Percentiles rank a stretch among this genome's conserved stretches.
These are phyloP conservation scores for Phytoseiulus persimilis DNA, from an alignment of 2,888 invertebrate genomes.

Conservation along the genomic window DNA sequence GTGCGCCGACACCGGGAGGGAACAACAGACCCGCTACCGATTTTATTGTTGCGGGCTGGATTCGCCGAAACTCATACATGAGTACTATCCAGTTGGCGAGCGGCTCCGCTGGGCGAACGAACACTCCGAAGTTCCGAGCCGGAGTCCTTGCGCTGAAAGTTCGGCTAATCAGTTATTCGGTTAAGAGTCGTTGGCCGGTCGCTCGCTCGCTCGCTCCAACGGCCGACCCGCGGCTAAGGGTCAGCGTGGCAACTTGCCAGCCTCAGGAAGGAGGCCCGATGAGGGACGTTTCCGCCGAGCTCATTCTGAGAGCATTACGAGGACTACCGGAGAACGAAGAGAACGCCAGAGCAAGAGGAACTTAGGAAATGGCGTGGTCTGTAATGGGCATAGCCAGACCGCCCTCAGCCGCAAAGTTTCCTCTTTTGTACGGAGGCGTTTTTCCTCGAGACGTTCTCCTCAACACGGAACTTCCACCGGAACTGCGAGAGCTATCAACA, in stretches of 20 bases:
- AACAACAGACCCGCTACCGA: too few species aligned
- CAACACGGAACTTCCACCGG: neutral
- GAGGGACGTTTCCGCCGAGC: neutral
- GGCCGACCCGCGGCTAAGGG: neutral
- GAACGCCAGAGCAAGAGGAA: neutral
- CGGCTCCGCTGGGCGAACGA: neutral
- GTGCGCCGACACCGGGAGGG: too few species aligned
- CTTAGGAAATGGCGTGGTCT: neutral
- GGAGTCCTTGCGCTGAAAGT: neutral
- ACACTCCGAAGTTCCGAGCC: neutral
- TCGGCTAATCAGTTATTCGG: neutral
- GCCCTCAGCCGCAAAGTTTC: neutral
- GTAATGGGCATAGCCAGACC: neutral
- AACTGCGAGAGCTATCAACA: neutral
- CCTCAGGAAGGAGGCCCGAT: neutral
- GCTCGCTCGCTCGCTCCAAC: neutral
- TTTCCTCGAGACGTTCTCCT: neutral
- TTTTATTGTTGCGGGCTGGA: too few species aligned
- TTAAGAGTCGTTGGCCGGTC: neutral
- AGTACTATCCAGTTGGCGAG: neutral
- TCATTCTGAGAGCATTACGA: conserved; percentile 5
- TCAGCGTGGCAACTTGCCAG: neutral
- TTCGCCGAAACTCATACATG: too few species aligned
- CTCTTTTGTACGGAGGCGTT: neutral
- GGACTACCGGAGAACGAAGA: neutral